A percentile compares a stretch with the other conserved stretches of the same genome.
Conservation (phyloP, 2,797 vertebrate species). For the Squalus acanthias region DNA sequence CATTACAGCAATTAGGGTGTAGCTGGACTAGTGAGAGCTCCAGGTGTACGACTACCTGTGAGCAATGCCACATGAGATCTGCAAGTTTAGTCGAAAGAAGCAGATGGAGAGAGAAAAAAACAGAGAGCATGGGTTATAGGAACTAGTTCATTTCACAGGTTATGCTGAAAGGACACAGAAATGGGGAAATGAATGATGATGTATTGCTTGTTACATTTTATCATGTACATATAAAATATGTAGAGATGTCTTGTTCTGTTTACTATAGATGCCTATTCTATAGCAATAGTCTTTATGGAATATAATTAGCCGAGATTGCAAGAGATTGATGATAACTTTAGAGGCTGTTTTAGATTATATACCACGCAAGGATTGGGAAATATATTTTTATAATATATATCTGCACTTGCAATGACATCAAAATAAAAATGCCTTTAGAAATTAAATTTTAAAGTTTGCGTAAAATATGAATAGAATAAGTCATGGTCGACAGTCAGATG, state of each 20-base stretch:
- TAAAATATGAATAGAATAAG: conserved; percentile 2
- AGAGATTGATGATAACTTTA: neutral
- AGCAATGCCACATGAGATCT: neutral
- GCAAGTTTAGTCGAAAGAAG: neutral
- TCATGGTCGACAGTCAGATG: neutral
- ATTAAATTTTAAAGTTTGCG: neutral
- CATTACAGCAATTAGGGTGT: neutral
- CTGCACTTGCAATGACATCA: neutral
- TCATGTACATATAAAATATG: neutral
- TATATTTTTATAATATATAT: neutral
- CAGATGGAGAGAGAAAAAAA: neutral
- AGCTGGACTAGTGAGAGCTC: neutral
- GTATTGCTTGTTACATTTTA: neutral
- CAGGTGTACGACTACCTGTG: neutral
- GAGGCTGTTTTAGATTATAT: neutral
- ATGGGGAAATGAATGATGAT: neutral
- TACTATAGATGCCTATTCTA: neutral
- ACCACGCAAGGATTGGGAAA: neutral
- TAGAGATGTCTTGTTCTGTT: neutral
- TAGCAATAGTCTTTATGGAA: neutral
- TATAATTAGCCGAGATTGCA: neutral
- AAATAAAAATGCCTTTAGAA: conserved; percentile 12
- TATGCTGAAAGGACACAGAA: neutral
- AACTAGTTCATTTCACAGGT: neutral
- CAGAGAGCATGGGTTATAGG: neutral